phyloP scores from a whole-genome alignment of 2,797 vertebrate species.

The Coracias cyanogaster region DNA sequence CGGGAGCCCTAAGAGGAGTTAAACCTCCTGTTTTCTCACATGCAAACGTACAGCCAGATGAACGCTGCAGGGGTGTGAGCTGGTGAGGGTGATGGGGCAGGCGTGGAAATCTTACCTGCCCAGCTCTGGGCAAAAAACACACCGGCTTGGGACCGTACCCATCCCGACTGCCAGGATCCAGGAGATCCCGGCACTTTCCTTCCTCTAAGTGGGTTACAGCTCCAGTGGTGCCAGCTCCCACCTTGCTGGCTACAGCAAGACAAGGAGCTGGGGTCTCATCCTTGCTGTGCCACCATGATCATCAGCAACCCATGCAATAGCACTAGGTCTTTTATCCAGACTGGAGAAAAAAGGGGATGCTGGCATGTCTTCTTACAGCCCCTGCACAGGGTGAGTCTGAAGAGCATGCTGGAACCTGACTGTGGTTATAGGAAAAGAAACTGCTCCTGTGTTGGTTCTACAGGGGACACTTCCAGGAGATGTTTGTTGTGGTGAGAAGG shows the following conservation, averaged over 20 bases:
- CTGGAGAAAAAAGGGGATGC: no score
- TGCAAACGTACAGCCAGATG: accelerated
- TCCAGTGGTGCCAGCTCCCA: background rate
- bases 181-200: background rate
- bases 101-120: accelerated
- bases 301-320: accelerated
- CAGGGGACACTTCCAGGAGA: background rate
- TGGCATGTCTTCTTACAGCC: background rate
- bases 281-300: accelerated
- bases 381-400: background rate
- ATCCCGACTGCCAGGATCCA: background rate
- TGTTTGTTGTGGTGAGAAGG: background rate
- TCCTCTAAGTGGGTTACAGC: background rate
- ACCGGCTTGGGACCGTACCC: accelerated
- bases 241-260: background rate
- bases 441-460: background rate
- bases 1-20: accelerated
- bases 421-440: no score
- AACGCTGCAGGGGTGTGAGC: accelerated
- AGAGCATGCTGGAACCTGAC: background rate
- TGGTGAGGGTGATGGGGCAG: accelerated
- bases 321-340: accelerated
- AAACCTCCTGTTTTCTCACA: accelerated
- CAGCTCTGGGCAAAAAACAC: accelerated
- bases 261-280: background rate